These are phyloP conservation scores for Tridacna gigas DNA, from an alignment of 2,888 invertebrate species.

Conservation along the genomic window DNA sequence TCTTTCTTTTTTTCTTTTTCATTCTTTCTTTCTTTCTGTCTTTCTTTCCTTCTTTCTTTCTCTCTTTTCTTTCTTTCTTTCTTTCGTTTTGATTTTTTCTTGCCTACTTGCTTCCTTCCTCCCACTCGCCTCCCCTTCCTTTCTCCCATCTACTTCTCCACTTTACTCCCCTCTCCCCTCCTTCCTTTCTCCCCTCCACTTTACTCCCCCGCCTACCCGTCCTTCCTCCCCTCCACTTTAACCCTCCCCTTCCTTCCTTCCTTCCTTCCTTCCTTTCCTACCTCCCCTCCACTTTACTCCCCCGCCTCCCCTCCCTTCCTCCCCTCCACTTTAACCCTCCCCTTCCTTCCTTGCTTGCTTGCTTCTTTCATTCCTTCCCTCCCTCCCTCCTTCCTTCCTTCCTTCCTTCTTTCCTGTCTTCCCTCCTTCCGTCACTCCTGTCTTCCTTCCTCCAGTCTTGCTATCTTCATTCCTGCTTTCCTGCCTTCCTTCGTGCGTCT, in stretches of 20 bases:
- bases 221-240: slow-evolving; percentile 12
- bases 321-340: neutral
- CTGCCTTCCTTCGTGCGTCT: neutral
- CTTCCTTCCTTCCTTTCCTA: neutral
- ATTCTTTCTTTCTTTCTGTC: neutral
- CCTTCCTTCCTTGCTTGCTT: neutral
- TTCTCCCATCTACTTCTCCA: neutral
- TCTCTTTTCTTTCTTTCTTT: neutral
- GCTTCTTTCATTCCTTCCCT: neutral
- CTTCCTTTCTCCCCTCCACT: neutral
- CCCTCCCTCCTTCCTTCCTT: neutral
- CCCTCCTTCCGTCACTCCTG: neutral
- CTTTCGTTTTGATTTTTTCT: neutral
- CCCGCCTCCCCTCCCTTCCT: neutral
- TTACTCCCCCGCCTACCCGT: slow-evolving; percentile 18
- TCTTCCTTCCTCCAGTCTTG: neutral
- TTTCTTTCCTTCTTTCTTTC: neutral
- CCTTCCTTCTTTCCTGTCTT: neutral
- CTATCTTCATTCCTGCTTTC: neutral
- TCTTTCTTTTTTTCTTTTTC: slow-evolving; percentile 36
- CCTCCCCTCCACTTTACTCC: neutral
- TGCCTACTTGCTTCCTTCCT: neutral
- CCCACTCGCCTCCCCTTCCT: neutral
- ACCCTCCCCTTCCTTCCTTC: slow-evolving; percentile 5
- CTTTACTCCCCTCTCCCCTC: neutral